Evolutionary conservation across 2,797 vertebrate genomes (phyloP), one percentile per base, ranked within the genome.

Genomic region (Taenioides sp.): DNA sequence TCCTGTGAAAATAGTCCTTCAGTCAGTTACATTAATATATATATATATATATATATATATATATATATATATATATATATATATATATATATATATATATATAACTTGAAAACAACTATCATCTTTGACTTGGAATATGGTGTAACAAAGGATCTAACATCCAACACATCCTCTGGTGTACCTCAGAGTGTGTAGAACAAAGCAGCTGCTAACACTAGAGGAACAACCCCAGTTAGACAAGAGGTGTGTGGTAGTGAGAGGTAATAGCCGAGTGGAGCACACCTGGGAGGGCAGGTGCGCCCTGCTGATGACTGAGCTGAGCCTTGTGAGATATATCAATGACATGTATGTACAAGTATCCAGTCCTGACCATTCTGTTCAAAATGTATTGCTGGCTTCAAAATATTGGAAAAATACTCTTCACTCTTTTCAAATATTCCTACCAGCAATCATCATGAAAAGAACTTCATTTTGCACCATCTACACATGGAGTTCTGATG

Each of bases 401-500:
- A 47, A 47, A 47, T 47, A 47, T 47, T 47, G 43, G 14, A 47
- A 17, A 11, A 47, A 47, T 47, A 47, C 43, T 17, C 40, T 43
- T 43, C 11, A 14, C 2, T 43, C 37, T 40, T 43, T 43, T 43
- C 40, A 43, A 43, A 43, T 43, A 43, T 43, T 43, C 12, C 12
- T 34, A 7, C 7, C 6, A 50, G 18, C 7, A 50, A 18, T 52
- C 6, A 52, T n/a, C 18, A 52, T 52, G 20, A 52, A 52, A 52
- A 52, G 50, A 18, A n/a, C 18, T 20, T 16, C 20, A 52, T 17
- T 47, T 17, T 18, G 50, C 50, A 52, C 50, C 50, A 52, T 7
- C 49, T 50, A 20, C 50, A 52, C 17, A 52, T 52, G 2, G 2
- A 70, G 62, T 74, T n/a, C 72, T 67, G 57, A 5, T 11, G 14